A percentile compares a stretch with the other conserved stretches of the same genome.
Evolutionary conservation across 2,113 vertebrate species (phyloP).

Genomic region (Lophochroa leadbeateri): DNA sequence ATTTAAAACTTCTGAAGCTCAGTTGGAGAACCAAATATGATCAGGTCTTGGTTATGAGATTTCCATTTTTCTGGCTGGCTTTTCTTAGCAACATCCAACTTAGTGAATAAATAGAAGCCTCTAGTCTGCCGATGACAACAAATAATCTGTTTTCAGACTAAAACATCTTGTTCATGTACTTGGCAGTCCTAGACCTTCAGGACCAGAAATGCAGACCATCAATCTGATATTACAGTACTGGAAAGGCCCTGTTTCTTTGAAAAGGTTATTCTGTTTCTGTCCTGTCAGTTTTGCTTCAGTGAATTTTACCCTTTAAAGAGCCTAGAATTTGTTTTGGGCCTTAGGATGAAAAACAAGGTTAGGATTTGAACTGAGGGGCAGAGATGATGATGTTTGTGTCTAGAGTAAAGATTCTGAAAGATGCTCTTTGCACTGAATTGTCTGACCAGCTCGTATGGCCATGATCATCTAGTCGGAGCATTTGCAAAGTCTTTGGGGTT

Average conservation of each 20-base stretch:
- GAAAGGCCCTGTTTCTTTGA: neutral
- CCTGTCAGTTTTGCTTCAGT: neutral
- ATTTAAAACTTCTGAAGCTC: slow-evolving; percentile 10
- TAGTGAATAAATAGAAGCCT: slow-evolving; percentile 44
- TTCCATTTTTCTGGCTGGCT: neutral
- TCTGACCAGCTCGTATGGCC: neutral
- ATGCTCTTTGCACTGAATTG: neutral
- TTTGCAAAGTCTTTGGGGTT: neutral
- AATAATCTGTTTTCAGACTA: neutral
- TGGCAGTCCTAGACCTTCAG: neutral
- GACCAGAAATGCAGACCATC: neutral
- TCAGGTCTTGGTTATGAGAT: neutral
- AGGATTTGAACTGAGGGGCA: neutral
- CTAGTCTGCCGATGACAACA: neutral
- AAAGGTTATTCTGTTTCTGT: neutral
- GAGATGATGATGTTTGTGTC: neutral
- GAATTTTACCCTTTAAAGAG: neutral
- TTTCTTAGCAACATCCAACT: slow-evolving; percentile 2
- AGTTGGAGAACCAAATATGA: slow-evolving; percentile 13
- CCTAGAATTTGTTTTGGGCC: neutral
- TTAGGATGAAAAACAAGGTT: neutral
- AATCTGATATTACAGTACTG: neutral
- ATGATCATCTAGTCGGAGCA: neutral
- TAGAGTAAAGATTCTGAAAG: neutral
- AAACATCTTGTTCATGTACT: slow-evolving; percentile 3